Evolutionary conservation across 2,888 invertebrate species (phyloP), one percentile per base, ranked within the genome.

Genomic region (Noctua fimbriata): DNA sequence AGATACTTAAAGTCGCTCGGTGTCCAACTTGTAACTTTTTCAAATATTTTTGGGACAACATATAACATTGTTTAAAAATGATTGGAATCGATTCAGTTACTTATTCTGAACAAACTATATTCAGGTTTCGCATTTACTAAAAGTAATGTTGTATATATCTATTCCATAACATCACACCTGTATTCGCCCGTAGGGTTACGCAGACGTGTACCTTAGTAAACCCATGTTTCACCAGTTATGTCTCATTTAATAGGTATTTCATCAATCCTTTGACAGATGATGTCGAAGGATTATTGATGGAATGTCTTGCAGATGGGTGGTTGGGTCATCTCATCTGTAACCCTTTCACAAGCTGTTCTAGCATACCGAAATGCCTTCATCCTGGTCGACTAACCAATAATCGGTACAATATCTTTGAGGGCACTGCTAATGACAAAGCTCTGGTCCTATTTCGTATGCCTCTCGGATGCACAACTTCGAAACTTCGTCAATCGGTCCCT

Each of bases 381-480:
- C 12, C 49, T 24, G 28, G 14, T 49, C 24, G 18, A 78, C 28
- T 16, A 24, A 79, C 41, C 69, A 60, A 69, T 67, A 78, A 49
- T 69, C 7, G 14, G n/a, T 69, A 28, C 28, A 78, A n/a, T 36
- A n/a, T 52, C 58, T 75, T 2, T 4, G 44, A 65, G 32, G 1
- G 2, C 16, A 1, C 7, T 24, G 49, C 3, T 18, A 16, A 52
- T 65, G 58, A 81, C 77, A 72, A 74, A 69, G 72, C 32, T 0
- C 52, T 73, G 24, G 24, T 18, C 18, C 28, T 65, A 81, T 81
- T 63, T 63, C 24, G 73, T 73, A 76, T 82, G 70, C 82, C n/a
- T 73, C 65, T 63, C 70, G n/a, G 63, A 24, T 71, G 63, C 65
- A 66, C 49, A 69, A 73, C 86, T 71, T 76, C 6, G n/a, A 32